Evolutionary conservation across 2,113 vertebrate genomes (phyloP), one percentile per base, ranked within the genome.

Genomic region (Rafetus swinhoei): DNA sequence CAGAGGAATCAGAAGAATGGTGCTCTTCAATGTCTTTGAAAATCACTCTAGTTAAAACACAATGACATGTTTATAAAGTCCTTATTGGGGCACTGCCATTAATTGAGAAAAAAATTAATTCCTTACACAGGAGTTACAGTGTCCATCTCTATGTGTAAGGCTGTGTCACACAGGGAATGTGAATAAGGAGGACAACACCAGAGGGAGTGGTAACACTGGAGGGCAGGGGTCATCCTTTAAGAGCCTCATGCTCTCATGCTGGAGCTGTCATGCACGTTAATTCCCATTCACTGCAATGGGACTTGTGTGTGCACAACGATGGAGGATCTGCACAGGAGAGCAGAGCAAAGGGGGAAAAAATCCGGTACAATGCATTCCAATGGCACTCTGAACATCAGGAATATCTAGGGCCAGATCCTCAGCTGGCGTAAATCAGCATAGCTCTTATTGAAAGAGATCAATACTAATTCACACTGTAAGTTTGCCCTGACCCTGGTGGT

Each of bases 241-340:
- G 94, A 81, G 84, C 79, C 83, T 50, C 82, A 83, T 59, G 2
- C 0, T 39, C 83, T 50, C 82, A 83, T 59, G 2, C 0, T 39
- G 89, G 83, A n/a, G 3, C 11, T 76, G 74, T 88, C 15, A 83
- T 76, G 72, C 0, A 0, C 84, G 52, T 85, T 94, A 84, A 94
- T 95, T 95, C 89, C 89, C 60, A 55, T 82, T 94, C 76, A 14
- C 79, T 24, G 74, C 0, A 11, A 80, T 25, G 95, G 83, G 93
- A 94, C 55, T 69, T 25, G 14, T 95, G 93, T 81, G 76, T 3
- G 1, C 79, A 80, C 59, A 24, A 0, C 10, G 80, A 57, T 1
- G 0, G 65, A 4, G 7, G 80, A 76, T 86, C 93, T 77, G 82
- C 82, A 79, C 85, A 79, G 80, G 88, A 90, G 80, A 87, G 89